Base-by-base conservation (phyloP, 2,113 vertebrate species). In the Aphelocoma coerulescens region DNA sequence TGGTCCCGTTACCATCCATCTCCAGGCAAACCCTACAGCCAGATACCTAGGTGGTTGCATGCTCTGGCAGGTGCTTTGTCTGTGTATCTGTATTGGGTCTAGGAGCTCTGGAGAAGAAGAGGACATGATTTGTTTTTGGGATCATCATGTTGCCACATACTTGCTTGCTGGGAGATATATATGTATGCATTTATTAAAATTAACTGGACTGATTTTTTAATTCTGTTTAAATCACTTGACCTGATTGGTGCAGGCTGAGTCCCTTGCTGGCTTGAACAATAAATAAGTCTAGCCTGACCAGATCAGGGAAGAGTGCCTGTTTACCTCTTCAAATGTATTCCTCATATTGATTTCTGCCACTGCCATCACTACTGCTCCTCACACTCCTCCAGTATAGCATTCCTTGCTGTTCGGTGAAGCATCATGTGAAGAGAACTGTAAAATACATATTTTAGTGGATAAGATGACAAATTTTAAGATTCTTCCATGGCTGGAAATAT, bases 221-320 rank as follows among this genome's bases (percentile, higher is more conserved):
- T 16, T 13, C 9, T 65, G 21, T 20, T 81, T 76, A n/a, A 66
- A 51, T 39, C 5, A 39, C 7, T 8, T 66, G 22, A 3, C 4
- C 4, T 59, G 20, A 18, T 6, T 4, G 23, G 3, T 66, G 24
- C 33, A 76, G 58, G 7, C 19, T 57, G 41, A 20, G 8, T 17
- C 10, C 4, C 6, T 49, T 39, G 11, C 21, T 49, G 18, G 3
- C 11, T 59, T 6, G 2, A 63, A 24, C 11, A 68, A 26, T 35
- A 33, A 76, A 32, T 37, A 35, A 28, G 1, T 33, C 13, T 85
- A 7, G 26, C 37, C 16, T 77, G 33, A 62, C 15, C 8, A 49
- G 22, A 23, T 69, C 16, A 49, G 12, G 23, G 11, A 55, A 43
- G 8, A 32, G 2, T 0, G 1, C 3, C 7, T 49, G 9, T 35